These are phyloP conservation scores for Prinia subflava DNA, from an alignment of 2,113 vertebrate genomes.

Conservation along the genomic window DNA sequence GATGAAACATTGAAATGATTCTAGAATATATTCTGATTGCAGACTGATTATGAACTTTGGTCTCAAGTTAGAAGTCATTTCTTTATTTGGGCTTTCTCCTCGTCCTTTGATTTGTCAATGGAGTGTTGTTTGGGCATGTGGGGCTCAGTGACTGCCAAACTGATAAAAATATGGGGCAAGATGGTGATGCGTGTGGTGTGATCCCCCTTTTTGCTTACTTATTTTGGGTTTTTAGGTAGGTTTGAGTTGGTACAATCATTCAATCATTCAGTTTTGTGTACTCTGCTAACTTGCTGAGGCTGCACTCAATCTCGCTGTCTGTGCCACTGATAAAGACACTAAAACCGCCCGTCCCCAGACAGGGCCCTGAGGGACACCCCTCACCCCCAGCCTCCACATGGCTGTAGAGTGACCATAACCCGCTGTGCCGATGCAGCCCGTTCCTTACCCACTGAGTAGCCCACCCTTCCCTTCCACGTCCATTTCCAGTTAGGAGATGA, in stretches of 20 bases:
- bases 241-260: background rate
- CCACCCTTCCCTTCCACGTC: background rate
- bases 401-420: background rate
- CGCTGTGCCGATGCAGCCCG: background rate
- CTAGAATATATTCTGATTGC: background rate
- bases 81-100: background rate
- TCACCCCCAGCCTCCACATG: background rate
- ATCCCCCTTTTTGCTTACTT: background rate
- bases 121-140: background rate
- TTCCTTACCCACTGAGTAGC: background rate
- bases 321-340: background rate
- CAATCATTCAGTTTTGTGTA: background rate
- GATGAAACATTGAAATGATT: background rate
- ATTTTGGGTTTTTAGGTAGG: background rate
- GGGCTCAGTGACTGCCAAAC: background rate
- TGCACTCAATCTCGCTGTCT: background rate
- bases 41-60: background rate
- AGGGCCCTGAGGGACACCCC: background rate
- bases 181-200: fast-evolving
- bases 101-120: background rate
- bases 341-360: background rate
- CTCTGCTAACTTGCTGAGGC: background rate
- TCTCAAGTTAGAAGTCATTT: background rate
- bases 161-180: background rate
- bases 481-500: background rate